Percentiles rank a stretch among this genome's conserved stretches.
phyloP scores from a whole-genome alignment of 2,888 invertebrate species.

The Xanthorhoe spadicearia region DNA sequence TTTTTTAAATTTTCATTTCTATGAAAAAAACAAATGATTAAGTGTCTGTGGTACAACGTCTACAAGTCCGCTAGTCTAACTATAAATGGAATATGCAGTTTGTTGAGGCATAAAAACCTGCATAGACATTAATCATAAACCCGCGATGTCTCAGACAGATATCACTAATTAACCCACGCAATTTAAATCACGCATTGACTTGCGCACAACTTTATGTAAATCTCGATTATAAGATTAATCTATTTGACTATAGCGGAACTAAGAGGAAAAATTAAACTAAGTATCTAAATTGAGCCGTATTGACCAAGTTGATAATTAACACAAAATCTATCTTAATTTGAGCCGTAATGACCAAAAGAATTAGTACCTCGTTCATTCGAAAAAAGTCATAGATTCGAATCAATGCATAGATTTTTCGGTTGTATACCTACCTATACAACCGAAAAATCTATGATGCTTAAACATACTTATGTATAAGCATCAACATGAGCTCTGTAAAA shows the following conservation, averaged over 20 bases:
- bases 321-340: too few species aligned
- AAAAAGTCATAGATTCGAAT: neutral
- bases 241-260: too few species aligned
- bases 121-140: constrained; percentile 28
- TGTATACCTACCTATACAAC: too few species aligned
- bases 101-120: constrained; percentile 14
- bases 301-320: too few species aligned
- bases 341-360: too few species aligned
- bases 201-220: constrained; percentile 8
- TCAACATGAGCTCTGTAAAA: neutral
- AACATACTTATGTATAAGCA: too few species aligned
- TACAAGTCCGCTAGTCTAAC: neutral
- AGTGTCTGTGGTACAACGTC: neutral
- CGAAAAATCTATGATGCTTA: neutral
- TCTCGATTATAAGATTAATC: constrained; percentile 1
- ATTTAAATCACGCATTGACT: constrained; percentile 18
- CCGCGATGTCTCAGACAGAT: constrained; percentile 34
- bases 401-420: neutral
- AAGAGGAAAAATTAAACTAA: too few species aligned
- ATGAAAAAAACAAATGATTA: too few species aligned
- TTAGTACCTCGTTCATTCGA: neutral
- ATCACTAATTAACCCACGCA: constrained; percentile 32
- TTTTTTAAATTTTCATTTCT: too few species aligned
- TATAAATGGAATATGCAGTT: neutral
- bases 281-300: too few species aligned